Evolutionary conservation across 2,113 vertebrate species (phyloP).

Genomic region (Paedocypris sp.): DNA sequence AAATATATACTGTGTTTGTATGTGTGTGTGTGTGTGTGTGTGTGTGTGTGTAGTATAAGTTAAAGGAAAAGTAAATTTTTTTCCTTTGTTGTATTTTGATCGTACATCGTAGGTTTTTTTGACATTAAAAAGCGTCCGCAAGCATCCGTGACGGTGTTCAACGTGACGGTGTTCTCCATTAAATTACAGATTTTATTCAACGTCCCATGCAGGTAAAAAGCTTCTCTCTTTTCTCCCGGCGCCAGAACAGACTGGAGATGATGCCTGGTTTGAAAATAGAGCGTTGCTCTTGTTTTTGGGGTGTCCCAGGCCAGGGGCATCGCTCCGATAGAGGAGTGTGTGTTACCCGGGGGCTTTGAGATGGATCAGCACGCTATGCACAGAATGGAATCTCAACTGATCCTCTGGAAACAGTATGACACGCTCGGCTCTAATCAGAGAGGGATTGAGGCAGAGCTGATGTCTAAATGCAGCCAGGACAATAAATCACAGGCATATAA

Average conservation of each 20-base stretch:
- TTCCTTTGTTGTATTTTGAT: no score
- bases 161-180: no score
- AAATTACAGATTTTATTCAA: no score
- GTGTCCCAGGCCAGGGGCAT: not conserved
- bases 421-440: not conserved
- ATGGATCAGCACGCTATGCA: slow-evolving; percentile 4
- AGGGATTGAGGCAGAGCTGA: not conserved
- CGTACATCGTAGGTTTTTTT: no score
- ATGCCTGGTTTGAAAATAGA: slow-evolving; percentile 27
- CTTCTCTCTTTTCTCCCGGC: no score
- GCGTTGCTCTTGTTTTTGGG: slow-evolving; percentile 2
- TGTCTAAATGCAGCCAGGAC: not conserved
- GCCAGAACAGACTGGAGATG: slow-evolving; percentile 18
- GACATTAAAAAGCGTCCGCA: no score
- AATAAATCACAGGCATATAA: not conserved
- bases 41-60: no score
- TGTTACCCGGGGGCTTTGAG: slow-evolving; percentile 3
- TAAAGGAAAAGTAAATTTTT: no score
- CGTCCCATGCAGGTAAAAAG: no score
- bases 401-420: slow-evolving; percentile 12
- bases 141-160: no score
- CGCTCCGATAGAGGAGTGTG: slow-evolving; percentile 2
- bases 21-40: no score
- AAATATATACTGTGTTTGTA: no score
- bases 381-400: slow-evolving; percentile 16